A percentile compares a stretch with the other conserved stretches of the same genome.
These are phyloP conservation scores for Parazoanthus atlanticus DNA, from an alignment of 92 coral and sea anemone genomes.

Conservation along the genomic window DNA sequence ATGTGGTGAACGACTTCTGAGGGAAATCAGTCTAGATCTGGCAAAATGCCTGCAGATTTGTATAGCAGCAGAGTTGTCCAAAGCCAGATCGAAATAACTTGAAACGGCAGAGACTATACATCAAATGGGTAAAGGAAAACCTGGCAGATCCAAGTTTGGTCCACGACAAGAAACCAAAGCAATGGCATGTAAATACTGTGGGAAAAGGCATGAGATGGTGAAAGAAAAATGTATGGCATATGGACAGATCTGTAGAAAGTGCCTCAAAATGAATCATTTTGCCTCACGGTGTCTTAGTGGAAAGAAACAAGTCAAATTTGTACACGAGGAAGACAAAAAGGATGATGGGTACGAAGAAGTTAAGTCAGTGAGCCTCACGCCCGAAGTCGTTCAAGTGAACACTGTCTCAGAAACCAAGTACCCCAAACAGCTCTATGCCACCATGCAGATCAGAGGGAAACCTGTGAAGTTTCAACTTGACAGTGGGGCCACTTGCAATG, in stretches of 20 bases:
- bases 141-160: neutral
- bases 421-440: conserved; percentile 34
- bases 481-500: conserved; percentile 44
- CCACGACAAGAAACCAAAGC: conserved; percentile 5
- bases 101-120: conserved; percentile 38
- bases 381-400: conserved; percentile 28
- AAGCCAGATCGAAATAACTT: conserved; percentile 42
- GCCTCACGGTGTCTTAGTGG: conserved; percentile 33
- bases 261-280: conserved; percentile 40
- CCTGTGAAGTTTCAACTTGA: conserved; percentile 43
- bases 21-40: conserved; percentile 36
- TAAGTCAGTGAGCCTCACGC: conserved; percentile 17
- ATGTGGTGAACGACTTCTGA: neutral
- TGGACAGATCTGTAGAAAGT: conserved; percentile 40
- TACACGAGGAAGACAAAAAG: neutral
- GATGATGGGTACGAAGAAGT: conserved; percentile 19
- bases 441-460: conserved; percentile 24
- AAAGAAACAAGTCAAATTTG: neutral
- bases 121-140: neutral
- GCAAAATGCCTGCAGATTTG: conserved; percentile 43
- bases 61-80: conserved; percentile 58
- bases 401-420: conserved; percentile 21
- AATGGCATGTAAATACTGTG: conserved; percentile 35
- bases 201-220: conserved; percentile 2
- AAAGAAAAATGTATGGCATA: conserved; percentile 38